Evolutionary conservation across 2,888 invertebrate genomes (phyloP).

Genomic region (Ernsta delagoae): DNA sequence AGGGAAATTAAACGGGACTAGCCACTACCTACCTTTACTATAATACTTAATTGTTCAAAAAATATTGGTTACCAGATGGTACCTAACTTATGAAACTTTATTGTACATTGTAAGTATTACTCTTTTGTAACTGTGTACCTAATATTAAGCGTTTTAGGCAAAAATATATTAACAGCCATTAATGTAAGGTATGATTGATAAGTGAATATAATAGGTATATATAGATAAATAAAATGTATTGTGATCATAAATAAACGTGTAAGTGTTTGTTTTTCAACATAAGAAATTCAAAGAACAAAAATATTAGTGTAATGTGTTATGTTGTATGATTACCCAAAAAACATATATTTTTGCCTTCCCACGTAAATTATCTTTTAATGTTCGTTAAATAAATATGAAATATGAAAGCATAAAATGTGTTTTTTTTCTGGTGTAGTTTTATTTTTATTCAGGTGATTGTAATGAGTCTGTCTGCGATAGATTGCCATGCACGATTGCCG

Average conservation of each 20-base stretch:
- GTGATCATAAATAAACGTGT: slow-evolving; percentile 15
- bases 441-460: no score
- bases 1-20: background rate
- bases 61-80: background rate
- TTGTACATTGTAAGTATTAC: background rate
- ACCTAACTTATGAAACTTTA: background rate
- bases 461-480: no score
- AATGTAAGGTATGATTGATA: no score
- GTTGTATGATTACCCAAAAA: background rate
- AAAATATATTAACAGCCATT: no score
- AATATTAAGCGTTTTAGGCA: no score
- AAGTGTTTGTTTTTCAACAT: slow-evolving; percentile 35
- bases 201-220: background rate
- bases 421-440: background rate
- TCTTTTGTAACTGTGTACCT: no score
- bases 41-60: background rate
- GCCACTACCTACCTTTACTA: no score
- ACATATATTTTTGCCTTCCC: background rate
- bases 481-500: no score
- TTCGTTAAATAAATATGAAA: slow-evolving; percentile 63
- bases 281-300: slow-evolving; percentile 18
- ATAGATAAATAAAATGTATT: slow-evolving; percentile 2
- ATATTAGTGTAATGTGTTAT: background rate
- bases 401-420: slow-evolving; percentile 42
- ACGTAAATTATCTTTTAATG: slow-evolving; percentile 39